A percentile compares a stretch with the other conserved stretches of the same genome.
These are phyloP conservation scores for Muscina levida DNA, from an alignment of 2,888 invertebrate species.

Conservation along the genomic window DNA sequence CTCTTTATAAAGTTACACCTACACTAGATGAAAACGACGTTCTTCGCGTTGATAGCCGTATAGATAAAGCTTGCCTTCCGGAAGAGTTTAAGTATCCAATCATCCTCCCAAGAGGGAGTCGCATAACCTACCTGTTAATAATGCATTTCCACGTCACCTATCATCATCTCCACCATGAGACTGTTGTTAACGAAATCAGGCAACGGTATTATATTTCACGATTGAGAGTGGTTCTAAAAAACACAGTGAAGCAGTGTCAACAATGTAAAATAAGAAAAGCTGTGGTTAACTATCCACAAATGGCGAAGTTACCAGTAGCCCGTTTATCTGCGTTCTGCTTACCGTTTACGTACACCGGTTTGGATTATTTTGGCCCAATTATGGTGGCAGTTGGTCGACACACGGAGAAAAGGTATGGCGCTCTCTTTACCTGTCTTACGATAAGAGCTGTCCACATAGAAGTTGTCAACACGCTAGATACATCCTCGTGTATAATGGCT, in stretches of 20 bases:
- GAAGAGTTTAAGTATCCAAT: constrained; percentile 31
- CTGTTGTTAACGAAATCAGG: constrained; percentile 52
- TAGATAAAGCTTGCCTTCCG: constrained; percentile 29
- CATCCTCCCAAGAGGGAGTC: constrained; percentile 35
- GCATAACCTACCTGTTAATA: constrained; percentile 34
- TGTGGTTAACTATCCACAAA: constrained; percentile 23
- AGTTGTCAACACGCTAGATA: constrained; percentile 48
- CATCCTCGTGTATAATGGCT: constrained; percentile 60
- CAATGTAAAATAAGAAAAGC: constrained; percentile 58
- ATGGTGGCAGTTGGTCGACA: constrained; percentile 33
- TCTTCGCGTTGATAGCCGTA: constrained; percentile 38
- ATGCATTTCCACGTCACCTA: constrained; percentile 14
- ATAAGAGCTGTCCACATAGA: constrained; percentile 60
- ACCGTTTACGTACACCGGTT: constrained; percentile 53
- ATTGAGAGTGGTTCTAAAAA: constrained; percentile 50
- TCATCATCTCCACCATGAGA: too few relatives aligned
- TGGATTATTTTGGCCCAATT: constrained; percentile 53
- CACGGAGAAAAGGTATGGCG: constrained; percentile 43
- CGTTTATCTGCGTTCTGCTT: constrained; percentile 46
- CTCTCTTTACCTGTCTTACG: constrained; percentile 65
- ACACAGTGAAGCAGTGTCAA: constrained; percentile 45
- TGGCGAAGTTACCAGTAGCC: constrained; percentile 52
- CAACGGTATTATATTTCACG: constrained; percentile 46
- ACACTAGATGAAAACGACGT: constrained; percentile 50
- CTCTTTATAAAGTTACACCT: constrained; percentile 32